Conservation (phyloP, 2,888 invertebrate genomes). For the Pristionchus fissidentatus region DNA sequence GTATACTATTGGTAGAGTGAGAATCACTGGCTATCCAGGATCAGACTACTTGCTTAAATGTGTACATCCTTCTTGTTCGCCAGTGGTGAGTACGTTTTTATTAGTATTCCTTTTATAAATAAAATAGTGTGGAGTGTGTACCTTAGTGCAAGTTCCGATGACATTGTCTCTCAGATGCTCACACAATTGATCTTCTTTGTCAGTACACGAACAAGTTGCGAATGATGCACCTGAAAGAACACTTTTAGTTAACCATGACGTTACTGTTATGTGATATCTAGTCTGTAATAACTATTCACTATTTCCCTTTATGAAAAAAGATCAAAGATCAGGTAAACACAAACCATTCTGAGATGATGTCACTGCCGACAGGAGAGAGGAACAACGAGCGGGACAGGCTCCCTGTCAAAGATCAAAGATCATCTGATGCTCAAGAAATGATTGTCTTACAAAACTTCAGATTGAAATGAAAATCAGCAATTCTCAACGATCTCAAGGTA, state of each 20-base stretch:
- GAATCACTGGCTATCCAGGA: no score
- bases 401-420: conserved; percentile 38
- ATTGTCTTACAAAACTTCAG: neutral
- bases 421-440: neutral
- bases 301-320: neutral
- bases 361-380: conserved; percentile 8
- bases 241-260: neutral
- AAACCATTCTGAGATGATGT: conserved; percentile 33
- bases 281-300: neutral
- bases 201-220: conserved; percentile 71
- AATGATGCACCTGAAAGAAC: conserved; percentile 57
- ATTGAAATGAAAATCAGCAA: neutral
- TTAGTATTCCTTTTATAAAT: neutral
- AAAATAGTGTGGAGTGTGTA: neutral
- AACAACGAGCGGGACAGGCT: conserved; percentile 29
- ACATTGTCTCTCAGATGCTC: conserved; percentile 66
- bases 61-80: no score
- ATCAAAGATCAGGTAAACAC: neutral
- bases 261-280: neutral
- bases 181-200: conserved; percentile 73
- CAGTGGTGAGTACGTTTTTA: neutral
- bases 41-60: no score
- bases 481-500: no score
- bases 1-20: neutral
- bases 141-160: conserved; percentile 64